Evolutionary conservation across 2,888 invertebrate genomes (phyloP).

Genomic region (Cetonia aurata): DNA sequence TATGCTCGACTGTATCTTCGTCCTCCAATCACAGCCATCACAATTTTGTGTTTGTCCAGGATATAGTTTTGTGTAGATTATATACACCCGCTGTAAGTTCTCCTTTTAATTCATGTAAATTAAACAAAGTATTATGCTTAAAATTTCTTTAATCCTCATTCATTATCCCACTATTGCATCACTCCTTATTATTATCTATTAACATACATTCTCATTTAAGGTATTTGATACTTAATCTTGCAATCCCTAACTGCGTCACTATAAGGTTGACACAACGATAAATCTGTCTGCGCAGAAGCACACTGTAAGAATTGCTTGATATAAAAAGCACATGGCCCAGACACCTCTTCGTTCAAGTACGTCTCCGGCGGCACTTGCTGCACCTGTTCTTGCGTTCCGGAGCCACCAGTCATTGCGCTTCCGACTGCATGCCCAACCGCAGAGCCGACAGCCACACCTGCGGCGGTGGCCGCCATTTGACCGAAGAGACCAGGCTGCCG

Average conservation of each 20-base stretch:
- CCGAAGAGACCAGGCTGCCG: constrained; percentile 91
- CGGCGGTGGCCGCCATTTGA: constrained; percentile 99
- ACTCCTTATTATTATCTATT: no score
- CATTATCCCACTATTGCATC: no score
- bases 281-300: constrained; percentile 89
- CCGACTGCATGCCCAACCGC: constrained; percentile 96
- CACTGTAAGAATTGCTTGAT: constrained; percentile 97
- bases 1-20: no score
- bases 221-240: constrained; percentile 72
- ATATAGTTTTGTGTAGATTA: no score
- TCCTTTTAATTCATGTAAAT: no score
- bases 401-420: constrained; percentile 86
- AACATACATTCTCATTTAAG: neutral
- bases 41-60: no score
- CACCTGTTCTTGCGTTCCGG: constrained; percentile 62
- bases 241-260: constrained; percentile 97
- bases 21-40: no score
- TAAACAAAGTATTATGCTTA: no score
- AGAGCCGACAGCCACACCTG: constrained; percentile 97
- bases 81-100: no score
- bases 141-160: no score
- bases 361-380: constrained; percentile 64
- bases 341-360: constrained; percentile 70
- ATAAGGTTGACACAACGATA: constrained; percentile 95
- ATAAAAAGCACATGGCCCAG: constrained; percentile 94